Evolutionary conservation across 2,888 invertebrate species (phyloP).

Genomic region (Caenorhabditis sp.): DNA sequence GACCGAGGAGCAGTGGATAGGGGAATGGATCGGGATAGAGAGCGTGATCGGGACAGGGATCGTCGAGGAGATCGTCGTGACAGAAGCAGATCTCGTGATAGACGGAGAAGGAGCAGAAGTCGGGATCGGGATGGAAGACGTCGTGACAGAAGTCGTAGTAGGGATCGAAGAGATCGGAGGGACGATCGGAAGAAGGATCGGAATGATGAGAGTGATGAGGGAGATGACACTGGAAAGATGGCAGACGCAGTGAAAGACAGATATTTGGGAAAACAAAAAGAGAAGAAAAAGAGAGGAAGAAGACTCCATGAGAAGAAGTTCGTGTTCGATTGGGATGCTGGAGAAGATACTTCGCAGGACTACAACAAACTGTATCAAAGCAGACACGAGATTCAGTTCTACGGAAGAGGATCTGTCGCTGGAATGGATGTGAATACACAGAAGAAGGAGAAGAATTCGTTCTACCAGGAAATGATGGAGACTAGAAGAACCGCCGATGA

Average conservation of each 20-base stretch:
- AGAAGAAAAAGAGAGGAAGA: slow-evolving; percentile 88
- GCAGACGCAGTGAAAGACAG: slow-evolving; percentile 78
- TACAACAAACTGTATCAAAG: slow-evolving; percentile 98
- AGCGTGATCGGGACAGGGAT: slow-evolving; percentile 81
- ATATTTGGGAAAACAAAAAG: slow-evolving; percentile 80
- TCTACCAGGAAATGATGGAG: slow-evolving; percentile 96
- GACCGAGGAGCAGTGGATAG: slow-evolving; percentile 64
- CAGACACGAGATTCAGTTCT: slow-evolving; percentile 97
- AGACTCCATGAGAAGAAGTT: slow-evolving; percentile 98
- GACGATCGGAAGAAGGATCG: slow-evolving; percentile 53
- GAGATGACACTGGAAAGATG: slow-evolving; percentile 73
- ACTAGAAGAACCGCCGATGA: slow-evolving; percentile 96
- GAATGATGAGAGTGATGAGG: slow-evolving; percentile 60
- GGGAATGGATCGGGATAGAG: slow-evolving; percentile 41
- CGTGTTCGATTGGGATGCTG: slow-evolving; percentile 99
- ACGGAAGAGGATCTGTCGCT: slow-evolving; percentile 96
- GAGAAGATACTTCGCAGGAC: slow-evolving; percentile 97
- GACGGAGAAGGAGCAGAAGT: slow-evolving; percentile 83
- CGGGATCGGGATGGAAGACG: slow-evolving; percentile 62
- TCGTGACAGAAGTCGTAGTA: slow-evolving; percentile 62
- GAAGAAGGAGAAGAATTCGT: slow-evolving; percentile 91
- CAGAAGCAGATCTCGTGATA: slow-evolving; percentile 69
- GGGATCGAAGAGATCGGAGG: slow-evolving; percentile 57
- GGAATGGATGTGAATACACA: slow-evolving; percentile 94
- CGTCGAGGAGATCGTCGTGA: slow-evolving; percentile 75